Evolutionary conservation across 2,113 vertebrate species (phyloP).

Genomic region (Zeus faber): DNA sequence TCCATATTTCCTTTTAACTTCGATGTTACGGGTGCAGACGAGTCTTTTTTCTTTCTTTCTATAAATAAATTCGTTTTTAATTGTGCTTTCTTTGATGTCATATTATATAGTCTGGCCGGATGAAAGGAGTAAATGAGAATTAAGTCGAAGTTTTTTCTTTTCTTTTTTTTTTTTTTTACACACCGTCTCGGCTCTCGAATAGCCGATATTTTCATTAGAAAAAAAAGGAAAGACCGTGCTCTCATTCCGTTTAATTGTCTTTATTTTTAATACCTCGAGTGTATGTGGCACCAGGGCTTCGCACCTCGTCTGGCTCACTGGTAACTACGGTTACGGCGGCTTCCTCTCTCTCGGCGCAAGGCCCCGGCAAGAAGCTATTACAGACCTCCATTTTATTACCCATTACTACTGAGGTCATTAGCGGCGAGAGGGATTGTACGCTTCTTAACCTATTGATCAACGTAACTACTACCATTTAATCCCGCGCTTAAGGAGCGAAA

Average conservation of each 20-base stretch:
- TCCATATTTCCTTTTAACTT: constrained; percentile 39
- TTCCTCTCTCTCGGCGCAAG: constrained; percentile 76
- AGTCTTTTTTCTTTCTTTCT: constrained; percentile 38
- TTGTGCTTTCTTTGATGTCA: constrained; percentile 17
- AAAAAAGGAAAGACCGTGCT: constrained; percentile 10
- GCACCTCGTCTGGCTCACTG: constrained; percentile 41
- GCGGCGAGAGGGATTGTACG: constrained; percentile 94
- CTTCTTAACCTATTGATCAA: constrained; percentile 99
- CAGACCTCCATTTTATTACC: constrained; percentile 93
- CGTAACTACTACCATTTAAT: constrained; percentile 99
- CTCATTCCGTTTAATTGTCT: constrained; percentile 32
- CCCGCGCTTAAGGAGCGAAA: constrained; percentile 92
- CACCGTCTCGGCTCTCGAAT: constrained; percentile 29
- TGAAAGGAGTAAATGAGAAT: constrained; percentile 17
- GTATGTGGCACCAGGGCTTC: constrained; percentile 40
- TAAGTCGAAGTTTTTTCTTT: too few species aligned
- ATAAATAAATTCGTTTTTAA: constrained; percentile 40
- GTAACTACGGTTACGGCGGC: constrained; percentile 74
- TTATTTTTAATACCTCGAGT: constrained; percentile 44
- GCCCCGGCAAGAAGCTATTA: constrained; percentile 87
- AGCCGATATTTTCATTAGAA: constrained; percentile 36
- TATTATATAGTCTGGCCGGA: constrained; percentile 21
- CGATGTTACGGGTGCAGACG: constrained; percentile 35
- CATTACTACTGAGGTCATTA: constrained; percentile 99
- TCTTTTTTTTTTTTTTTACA: too few species aligned